phyloP scores from a whole-genome alignment of 2,888 invertebrate genomes.

The Oxycera nigricornis region DNA sequence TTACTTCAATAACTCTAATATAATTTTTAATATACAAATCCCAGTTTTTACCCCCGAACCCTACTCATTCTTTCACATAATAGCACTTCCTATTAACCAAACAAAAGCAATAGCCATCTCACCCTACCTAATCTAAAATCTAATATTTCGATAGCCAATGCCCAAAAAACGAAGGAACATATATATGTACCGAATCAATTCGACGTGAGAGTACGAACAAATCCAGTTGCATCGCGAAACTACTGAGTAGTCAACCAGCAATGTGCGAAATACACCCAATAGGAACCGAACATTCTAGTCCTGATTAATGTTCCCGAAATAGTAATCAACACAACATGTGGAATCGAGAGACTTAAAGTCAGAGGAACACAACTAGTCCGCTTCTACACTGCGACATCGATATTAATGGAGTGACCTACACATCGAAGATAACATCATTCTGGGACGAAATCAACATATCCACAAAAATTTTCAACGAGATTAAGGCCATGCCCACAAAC shows the following conservation, averaged over 20 bases:
- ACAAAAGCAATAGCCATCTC: background rate
- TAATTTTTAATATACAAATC: constrained; percentile 9
- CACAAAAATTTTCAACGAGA: too few relatives aligned
- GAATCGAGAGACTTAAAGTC: background rate
- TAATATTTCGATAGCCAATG: background rate
- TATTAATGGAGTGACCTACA: constrained; percentile 8
- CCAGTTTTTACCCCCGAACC: background rate
- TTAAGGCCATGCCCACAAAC: too few relatives aligned
- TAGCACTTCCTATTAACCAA: background rate
- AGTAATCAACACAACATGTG: constrained; percentile 33
- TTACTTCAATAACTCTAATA: background rate
- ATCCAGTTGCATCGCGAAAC: constrained; percentile 27
- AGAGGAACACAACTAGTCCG: background rate
- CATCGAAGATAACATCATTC: too few relatives aligned
- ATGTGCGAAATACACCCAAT: constrained; percentile 8
- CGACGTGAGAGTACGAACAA: constrained; percentile 23
- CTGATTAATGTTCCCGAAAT: constrained; percentile 34
- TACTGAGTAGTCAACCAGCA: constrained; percentile 37
- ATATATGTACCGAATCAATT: constrained; percentile 22
- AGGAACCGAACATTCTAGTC: constrained; percentile 38
- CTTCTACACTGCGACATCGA: constrained; percentile 5
- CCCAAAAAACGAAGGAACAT: constrained; percentile 36
- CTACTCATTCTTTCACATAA: constrained; percentile 4
- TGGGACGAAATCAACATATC: constrained; percentile 13
- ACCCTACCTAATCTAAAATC: background rate